Evolutionary conservation across 2,888 invertebrate species (phyloP), one percentile per base, ranked within the genome.

Genomic region (Trachelus tabidus): DNA sequence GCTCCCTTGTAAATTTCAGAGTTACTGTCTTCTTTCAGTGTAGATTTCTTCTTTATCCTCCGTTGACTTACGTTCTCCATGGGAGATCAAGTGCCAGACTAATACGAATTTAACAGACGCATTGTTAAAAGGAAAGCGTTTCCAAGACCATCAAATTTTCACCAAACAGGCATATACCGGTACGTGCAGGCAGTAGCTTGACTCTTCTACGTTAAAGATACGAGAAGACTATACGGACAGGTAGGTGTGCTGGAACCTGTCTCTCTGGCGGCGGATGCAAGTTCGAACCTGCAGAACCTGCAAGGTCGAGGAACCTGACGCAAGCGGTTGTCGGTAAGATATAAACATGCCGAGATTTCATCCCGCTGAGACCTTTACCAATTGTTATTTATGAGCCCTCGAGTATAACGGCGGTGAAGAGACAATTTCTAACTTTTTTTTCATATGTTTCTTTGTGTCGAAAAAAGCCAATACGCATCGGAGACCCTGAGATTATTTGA

Each of bases 291-390:
- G 89, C 87, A 86, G 84, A 85, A 84, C 88, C 86, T 82, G 87
- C 89, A 89, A 89, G 89, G 89, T 89, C 89, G 88, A 86, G 83
- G 86, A 88, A 89, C 87, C 87, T 88, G 86, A 85, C 79, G 77
- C 69, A 68, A 37, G 74, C 76, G 37, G 68, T 34, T 76, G 31
- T 69, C 68, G 73, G 77, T n/a, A 75, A 69, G 35, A 40, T 73
- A 77, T 74, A 75, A 75, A 77, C 74, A 77, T 37, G 37, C 34
- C 75, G 71, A 31, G 74, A 56, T 56, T 56, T 56, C 56, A 23
- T 56, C 56, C 56, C 23, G 56, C 23, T 15, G 9, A 56, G 2
- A 9, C 56, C 23, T 56, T 56, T 23, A 23, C 56, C 73, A 74
- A 79, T 68, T 71, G 69, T 77, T 73, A 81, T 79, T 79, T 75